These are phyloP conservation scores for Drosophila nigritarsus DNA, from an alignment of 2,888 invertebrate genomes.

Conservation along the genomic window DNA sequence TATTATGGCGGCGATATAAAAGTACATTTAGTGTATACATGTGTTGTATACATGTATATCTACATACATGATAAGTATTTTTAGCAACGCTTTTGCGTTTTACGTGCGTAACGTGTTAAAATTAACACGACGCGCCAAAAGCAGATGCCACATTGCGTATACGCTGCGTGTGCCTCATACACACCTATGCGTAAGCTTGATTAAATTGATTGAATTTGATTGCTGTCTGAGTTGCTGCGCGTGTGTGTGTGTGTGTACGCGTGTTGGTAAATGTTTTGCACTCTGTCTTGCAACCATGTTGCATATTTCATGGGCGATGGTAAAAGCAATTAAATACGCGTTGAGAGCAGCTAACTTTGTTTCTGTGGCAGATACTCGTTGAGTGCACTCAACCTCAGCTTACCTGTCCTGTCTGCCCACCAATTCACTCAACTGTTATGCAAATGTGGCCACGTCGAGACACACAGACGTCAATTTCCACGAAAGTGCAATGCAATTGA, in stretches of 20 bases:
- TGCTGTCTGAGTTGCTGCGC: conserved; percentile 42
- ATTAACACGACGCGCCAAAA: conserved; percentile 67
- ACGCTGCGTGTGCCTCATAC: conserved; percentile 54
- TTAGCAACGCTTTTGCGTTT: conserved; percentile 64
- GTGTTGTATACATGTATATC: conserved; percentile 35
- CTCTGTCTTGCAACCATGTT: conserved; percentile 47
- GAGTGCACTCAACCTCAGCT: conserved; percentile 13
- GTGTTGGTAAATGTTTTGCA: conserved; percentile 23
- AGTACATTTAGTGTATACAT: conserved; percentile 60
- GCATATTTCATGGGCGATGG: conserved; percentile 46
- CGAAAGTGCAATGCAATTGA: conserved; percentile 74
- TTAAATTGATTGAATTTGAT: conserved; percentile 80
- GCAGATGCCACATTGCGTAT: conserved; percentile 52
- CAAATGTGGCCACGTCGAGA: conserved; percentile 59
- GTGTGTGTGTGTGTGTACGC: neutral
- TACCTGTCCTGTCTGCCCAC: conserved; percentile 9
- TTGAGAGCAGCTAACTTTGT: conserved; percentile 29
- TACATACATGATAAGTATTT: conserved; percentile 66
- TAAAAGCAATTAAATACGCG: conserved; percentile 62
- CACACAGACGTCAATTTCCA: conserved; percentile 61
- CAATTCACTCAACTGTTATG: conserved; percentile 59
- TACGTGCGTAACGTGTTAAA: conserved; percentile 81
- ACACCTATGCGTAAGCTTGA: conserved; percentile 46
- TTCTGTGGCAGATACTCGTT: conserved; percentile 6
- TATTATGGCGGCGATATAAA: conserved; percentile 78